phyloP scores from a whole-genome alignment of 2,797 vertebrate genomes.

The Spinibarbus caldwelli region DNA sequence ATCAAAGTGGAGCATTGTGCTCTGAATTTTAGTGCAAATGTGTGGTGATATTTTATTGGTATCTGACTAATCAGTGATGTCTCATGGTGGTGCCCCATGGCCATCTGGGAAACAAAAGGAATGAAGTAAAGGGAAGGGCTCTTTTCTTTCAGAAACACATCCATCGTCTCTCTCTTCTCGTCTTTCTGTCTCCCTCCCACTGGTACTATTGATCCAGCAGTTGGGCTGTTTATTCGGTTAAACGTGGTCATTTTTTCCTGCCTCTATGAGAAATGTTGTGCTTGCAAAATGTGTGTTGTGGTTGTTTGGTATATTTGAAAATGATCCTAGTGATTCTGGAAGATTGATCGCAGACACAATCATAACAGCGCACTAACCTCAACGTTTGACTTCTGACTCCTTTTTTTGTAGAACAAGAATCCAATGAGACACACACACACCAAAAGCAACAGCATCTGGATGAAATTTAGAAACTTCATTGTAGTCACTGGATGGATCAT shows the following conservation, averaged over 20 bases:
- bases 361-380: conserved; percentile 14
- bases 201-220: conserved; percentile 17
- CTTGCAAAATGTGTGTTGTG: neutral
- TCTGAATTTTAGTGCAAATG: neutral
- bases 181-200: neutral
- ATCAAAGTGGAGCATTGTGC: neutral
- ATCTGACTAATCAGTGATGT: too few species aligned
- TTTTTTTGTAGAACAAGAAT: neutral
- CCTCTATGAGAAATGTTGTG: neutral
- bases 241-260: conserved; percentile 4
- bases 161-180: neutral
- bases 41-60: too few species aligned
- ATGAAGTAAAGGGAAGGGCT: neutral
- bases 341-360: conserved; percentile 2
- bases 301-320: conserved; percentile 25
- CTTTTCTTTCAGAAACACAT: conserved; percentile 1
- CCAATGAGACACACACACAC: neutral
- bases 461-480: conserved; percentile 23
- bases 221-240: neutral
- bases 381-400: neutral
- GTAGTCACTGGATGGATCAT: neutral
- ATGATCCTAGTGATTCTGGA: neutral
- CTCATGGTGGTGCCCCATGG: conserved; percentile 5
- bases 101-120: conserved; percentile 29
- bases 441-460: conserved; percentile 22